phyloP scores from a whole-genome alignment of 1,140 invertebrate species.

The Drosophila ercepeae region DNA sequence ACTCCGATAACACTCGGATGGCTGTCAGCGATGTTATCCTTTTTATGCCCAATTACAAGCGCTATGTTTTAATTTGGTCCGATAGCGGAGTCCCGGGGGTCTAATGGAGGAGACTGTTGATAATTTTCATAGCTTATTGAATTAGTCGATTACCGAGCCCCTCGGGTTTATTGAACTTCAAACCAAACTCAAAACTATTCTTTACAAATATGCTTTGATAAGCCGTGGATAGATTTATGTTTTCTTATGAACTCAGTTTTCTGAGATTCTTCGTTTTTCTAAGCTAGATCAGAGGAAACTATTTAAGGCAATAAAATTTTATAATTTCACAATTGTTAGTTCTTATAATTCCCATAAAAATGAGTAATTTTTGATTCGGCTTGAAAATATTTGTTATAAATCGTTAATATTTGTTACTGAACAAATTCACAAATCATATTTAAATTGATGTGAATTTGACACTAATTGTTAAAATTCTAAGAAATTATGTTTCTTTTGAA shows the following conservation, averaged over 20 bases:
- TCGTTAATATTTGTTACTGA: no score
- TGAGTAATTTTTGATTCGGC: no score
- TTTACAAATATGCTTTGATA: slow-evolving; percentile 59
- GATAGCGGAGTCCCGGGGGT: slow-evolving; percentile 51
- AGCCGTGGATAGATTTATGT: slow-evolving; percentile 9
- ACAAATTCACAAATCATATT: no score
- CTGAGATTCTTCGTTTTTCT: no score
- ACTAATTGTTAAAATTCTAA: no score
- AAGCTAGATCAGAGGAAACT: no score
- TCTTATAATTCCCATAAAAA: no score
- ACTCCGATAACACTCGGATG: slow-evolving; percentile 39
- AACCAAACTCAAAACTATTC: slow-evolving; percentile 16
- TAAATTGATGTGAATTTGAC: no score
- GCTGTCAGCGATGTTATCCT: slow-evolving; percentile 69
- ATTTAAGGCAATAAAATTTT: no score
- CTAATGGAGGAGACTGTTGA: slow-evolving; percentile 55
- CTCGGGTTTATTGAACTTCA: slow-evolving; percentile 68
- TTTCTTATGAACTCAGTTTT: not conserved
- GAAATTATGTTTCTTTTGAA: no score
- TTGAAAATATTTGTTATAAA: no score
- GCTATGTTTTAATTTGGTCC: slow-evolving; percentile 76
- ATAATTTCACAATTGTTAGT: no score
- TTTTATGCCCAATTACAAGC: slow-evolving; percentile 73
- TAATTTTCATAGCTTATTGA: slow-evolving; percentile 68
- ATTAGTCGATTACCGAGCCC: slow-evolving; percentile 31